Evolutionary conservation across 2,888 invertebrate genomes (phyloP).

Genomic region (Ochropleura plecta): DNA sequence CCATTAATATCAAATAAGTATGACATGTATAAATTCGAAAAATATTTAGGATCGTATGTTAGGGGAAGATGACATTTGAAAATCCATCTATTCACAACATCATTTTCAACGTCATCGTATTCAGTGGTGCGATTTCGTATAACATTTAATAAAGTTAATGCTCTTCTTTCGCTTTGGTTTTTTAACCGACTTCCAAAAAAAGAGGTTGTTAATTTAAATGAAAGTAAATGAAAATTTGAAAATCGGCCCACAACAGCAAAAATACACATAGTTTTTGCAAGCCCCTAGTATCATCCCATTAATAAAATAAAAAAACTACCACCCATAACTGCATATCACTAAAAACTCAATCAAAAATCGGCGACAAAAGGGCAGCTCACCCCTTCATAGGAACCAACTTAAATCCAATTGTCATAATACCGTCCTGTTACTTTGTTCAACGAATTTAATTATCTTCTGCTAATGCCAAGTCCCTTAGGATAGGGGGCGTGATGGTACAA

Average conservation of each 20-base stretch:
- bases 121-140: background rate
- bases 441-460: slow-evolving; percentile 80
- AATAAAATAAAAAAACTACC: slow-evolving; percentile 19
- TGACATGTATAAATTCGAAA: too few relatives aligned
- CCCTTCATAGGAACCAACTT: slow-evolving; percentile 52
- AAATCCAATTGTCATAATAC: slow-evolving; percentile 81
- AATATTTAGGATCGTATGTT: background rate
- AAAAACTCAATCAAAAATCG: slow-evolving; percentile 55
- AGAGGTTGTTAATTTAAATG: too few relatives aligned
- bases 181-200: too few relatives aligned
- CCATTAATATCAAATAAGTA: too few relatives aligned
- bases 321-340: slow-evolving; percentile 17
- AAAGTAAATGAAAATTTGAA: too few relatives aligned
- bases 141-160: too few relatives aligned
- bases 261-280: background rate
- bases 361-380: slow-evolving; percentile 65
- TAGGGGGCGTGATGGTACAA: slow-evolving; percentile 62
- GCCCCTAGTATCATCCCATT: background rate
- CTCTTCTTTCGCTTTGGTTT: too few relatives aligned
- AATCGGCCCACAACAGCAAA: too few relatives aligned
- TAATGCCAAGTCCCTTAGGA: slow-evolving; percentile 76
- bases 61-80: background rate
- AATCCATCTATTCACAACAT: background rate
- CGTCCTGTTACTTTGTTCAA: slow-evolving; percentile 81
- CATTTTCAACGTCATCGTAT: background rate